Base-by-base conservation (phyloP, 1,140 invertebrate species). In the Danaus melanippus region DNA sequence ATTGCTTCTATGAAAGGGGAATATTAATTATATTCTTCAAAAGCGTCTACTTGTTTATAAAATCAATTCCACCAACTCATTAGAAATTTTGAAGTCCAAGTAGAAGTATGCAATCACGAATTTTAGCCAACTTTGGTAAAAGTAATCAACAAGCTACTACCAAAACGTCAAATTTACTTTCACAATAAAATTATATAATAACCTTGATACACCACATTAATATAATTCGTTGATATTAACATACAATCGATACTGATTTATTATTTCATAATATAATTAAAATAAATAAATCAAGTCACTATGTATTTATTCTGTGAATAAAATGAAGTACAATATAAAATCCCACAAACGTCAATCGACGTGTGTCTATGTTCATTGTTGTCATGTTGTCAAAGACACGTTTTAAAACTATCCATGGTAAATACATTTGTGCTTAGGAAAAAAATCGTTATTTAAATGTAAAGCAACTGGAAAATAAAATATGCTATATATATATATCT, bases 241-340 rank as follows among this genome's bases (percentile, higher is more conserved):
- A 64, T 62, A 66, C 56, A 64, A 60, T 56, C 42, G 56, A 56
- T 59, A 51, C 50, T 21, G 43, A 62, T 63, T 66, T 47, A 62
- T 48, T 62, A 51, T 57, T 56, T 62, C 57, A 58, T 62, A 60
- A 61, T 58, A 70, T 58, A 65, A 64, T 62, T 58, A 62, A 53
- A 66, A 70, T 70, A 70, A 73, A 70, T 70, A 67, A 67, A 72
- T 63, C 63, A 66, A 66, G 62, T 62, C 63, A 69, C 63, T 69
- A 49, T 62, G 62, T 59, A 60, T 66, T 65, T 61, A 48, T 59
- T 50, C 56, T 60, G 46, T 59, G 49, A 64, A 48, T 66, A 64
- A 68, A 62, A 63, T 56, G 45, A 45, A 45, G 46, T 21, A 45
- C 67, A 56, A 61, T 74, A 67, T 74, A 69, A 76, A 72, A 67